Evolutionary conservation across 92 coral and sea anemone genomes (phyloP), one percentile per base, ranked within the genome.

Genomic region (Anthopleura xanthogrammica): DNA sequence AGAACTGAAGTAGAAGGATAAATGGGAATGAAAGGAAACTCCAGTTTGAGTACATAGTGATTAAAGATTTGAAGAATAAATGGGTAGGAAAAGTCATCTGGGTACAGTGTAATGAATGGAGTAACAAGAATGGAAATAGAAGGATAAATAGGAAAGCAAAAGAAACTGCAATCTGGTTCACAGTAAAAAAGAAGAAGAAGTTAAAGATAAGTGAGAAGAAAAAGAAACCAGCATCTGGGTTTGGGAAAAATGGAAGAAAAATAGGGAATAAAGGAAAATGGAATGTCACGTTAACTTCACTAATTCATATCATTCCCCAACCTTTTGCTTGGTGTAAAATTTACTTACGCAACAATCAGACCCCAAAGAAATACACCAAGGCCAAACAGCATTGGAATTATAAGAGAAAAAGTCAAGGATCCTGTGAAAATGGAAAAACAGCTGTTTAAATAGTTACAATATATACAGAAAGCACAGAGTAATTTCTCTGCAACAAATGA

Each of bases 341-440:
- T 1, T 83, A 95, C 98, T 88, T 88, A 95, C 98, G 94, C 98
- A 41, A 78, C 92, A 56, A 87, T 71, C 58, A 95, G 88, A 76
- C 98, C 98, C 97, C 97, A 93, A 12, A 95, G 84, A 71, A 92
- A 90, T 70, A 95, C 85, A 60, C 88, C 90, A 7, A 91, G 72
- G 24, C 98, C 98, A 64, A 95, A 91, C 48, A 95, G 86, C 91
- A 92, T 82, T 72, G 98, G 98, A 50, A 91, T 55, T 77, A 94
- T 80, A 73, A 95, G 87, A 7, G 98, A 95, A 74, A 83, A 88
- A 1, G 93, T 81, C 79, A 95, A 81, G 78, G 92, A 79, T n/a
- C 98, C 98, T 95, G 77, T 46, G 89, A 83, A 14, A 39, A 80
- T 29, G 24, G 81, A 5, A 62, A 10, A 50, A 42, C 2, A 62